Evolutionary conservation across 1,140 invertebrate species (phyloP).

Genomic region (Rhynchophorus ferrugineus): DNA sequence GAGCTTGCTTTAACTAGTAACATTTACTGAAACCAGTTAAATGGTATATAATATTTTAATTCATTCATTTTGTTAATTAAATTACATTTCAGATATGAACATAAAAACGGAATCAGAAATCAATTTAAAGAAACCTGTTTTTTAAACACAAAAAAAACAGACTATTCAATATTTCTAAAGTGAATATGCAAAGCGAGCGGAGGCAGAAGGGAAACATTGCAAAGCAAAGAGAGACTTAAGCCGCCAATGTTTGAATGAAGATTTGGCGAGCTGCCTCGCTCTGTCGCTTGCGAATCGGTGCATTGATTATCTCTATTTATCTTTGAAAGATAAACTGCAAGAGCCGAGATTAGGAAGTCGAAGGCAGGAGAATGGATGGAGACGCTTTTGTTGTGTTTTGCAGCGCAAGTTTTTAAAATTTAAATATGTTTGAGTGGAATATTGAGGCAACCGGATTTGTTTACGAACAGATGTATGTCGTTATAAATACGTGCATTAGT

Average conservation of each 20-base stretch:
- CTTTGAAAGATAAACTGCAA: conserved; percentile 18
- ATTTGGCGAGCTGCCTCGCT: conserved; percentile 16
- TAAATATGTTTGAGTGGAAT: too few relatives aligned
- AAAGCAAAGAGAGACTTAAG: conserved; percentile 13
- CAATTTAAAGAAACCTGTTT: too few relatives aligned
- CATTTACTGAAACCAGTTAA: too few relatives aligned
- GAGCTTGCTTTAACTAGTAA: too few relatives aligned
- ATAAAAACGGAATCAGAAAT: too few relatives aligned
- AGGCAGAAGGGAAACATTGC: neutral
- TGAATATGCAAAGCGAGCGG: conserved; percentile 10
- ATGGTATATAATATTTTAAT: too few relatives aligned
- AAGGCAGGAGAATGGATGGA: neutral
- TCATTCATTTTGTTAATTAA: too few relatives aligned
- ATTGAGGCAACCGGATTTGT: too few relatives aligned
- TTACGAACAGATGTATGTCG: too few relatives aligned
- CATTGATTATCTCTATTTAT: conserved; percentile 21
- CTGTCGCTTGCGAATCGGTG: conserved; percentile 17
- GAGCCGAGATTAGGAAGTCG: conserved; percentile 11
- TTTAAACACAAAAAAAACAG: too few relatives aligned
- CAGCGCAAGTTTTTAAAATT: neutral
- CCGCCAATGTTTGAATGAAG: conserved; percentile 17
- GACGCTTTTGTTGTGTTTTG: neutral
- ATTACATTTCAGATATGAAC: too few relatives aligned
- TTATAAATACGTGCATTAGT: too few relatives aligned
- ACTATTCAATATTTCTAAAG: neutral